phyloP scores from a whole-genome alignment of 2,888 invertebrate species.

The Sussaba pulchella region DNA sequence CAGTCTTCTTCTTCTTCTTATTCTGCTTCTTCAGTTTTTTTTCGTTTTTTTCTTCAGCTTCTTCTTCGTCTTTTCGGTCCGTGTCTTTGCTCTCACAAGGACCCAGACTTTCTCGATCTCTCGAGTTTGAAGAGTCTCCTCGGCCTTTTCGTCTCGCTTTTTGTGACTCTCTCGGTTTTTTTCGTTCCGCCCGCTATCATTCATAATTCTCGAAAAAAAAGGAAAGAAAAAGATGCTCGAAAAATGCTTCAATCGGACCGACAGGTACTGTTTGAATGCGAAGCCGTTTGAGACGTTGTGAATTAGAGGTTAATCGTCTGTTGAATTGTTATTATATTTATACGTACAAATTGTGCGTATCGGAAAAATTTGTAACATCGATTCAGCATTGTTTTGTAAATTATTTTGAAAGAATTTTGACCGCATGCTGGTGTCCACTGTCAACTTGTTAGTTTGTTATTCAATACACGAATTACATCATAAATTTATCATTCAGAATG shows the following conservation, averaged over 20 bases:
- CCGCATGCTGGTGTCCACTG: neutral
- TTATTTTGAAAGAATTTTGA: neutral
- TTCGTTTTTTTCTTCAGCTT: constrained; percentile 6
- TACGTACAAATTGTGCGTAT: no score
- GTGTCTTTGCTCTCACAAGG: constrained; percentile 22
- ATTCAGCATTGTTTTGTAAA: neutral
- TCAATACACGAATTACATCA: no score
- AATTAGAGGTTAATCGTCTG: no score
- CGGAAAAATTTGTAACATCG: neutral
- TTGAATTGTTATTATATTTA: no score
- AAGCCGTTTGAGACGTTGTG: constrained; percentile 6
- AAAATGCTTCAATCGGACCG: constrained; percentile 34
- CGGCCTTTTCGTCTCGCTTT: constrained; percentile 19
- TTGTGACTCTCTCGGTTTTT: constrained; percentile 35
- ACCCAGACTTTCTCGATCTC: constrained; percentile 30
- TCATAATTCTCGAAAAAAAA: constrained; percentile 59
- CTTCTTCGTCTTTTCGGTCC: constrained; percentile 24
- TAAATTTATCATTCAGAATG: no score
- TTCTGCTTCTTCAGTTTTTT: neutral
- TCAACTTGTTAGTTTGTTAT: neutral
- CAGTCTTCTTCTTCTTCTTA: constrained; percentile 23
- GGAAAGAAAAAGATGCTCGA: no score
- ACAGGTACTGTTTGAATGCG: constrained; percentile 52
- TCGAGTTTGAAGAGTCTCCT: constrained; percentile 19
- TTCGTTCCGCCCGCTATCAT: constrained; percentile 63